Evolutionary conservation across 64 coral and sea anemone genomes (phyloP), one percentile per base, ranked within the genome.

Genomic region (Montipora foliosa): DNA sequence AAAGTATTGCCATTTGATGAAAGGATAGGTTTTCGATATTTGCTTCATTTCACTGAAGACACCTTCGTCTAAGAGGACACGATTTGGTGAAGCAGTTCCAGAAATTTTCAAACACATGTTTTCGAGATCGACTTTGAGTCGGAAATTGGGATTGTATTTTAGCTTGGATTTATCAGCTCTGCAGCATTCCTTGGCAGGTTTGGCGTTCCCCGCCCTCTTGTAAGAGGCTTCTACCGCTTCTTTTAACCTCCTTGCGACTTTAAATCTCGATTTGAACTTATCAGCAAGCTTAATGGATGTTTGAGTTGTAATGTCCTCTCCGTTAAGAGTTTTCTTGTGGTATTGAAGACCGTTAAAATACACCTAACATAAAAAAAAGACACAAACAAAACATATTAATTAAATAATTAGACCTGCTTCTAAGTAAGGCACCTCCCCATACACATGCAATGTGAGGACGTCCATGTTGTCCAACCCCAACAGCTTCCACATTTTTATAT

Each of bases 1-100:
- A 68, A 93, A 93, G 61, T 93, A 93, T 19, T 93, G 91, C 91
- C 91, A 93, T 21, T 77, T 93, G 3, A 87, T 51, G 20, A 77
- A 59, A 4, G 91, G 74, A 20, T 87, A 78, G 4, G 44, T 21
- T 19, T 53, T 29, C 5, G 75, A 50, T 48, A 88, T 93, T 3
- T 68, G 45, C 88, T 29, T 93, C 91, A 93, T 93, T 62, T 75
- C 86, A 37, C 64, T 61, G 0, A 77, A 47, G 1, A 93, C 19
- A 1, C 6, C 19, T 21, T 88, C 69, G 5, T 89, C 55, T 79
- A 88, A 80, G 64, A 69, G 45, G 3, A 21, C 29, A 6, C 83
- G 82, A 44, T 79, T 78, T 4, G 82, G 55, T 7, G 74, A 20
- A 11, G 83, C 69, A 67, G 13, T 70, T 13, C 59, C 83, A 12